Base-by-base conservation (phyloP, 2,113 vertebrate genomes). In the Naja naja region DNA sequence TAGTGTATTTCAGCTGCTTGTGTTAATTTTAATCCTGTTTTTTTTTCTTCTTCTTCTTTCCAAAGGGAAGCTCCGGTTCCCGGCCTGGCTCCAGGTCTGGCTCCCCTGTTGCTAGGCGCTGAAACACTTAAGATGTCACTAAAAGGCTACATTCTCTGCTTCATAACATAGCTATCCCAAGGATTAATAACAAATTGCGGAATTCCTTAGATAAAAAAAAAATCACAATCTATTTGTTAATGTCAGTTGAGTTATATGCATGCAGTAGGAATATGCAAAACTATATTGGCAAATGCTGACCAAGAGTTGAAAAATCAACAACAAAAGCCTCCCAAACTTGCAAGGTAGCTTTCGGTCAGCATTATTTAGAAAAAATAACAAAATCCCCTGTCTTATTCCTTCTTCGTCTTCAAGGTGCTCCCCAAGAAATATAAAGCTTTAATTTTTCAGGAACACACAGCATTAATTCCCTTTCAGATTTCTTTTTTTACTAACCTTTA, bases 51-150 rank as follows among this genome's bases (percentile, higher is more conserved):
- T 95, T 90, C 96, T 94, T 97, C 87, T 94, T 92, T 74, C 85
- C 64, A 2, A 97, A 99, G 99, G 99, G 98, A 95, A 97, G 99
- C 96, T 97, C 98, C 92, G 96, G 97, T 58, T 97, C 97, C 96
- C 96, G 97, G 94, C 97, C 97, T 95, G 97, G 97, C 93, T 97
- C 97, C 0, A 95, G 98, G 95, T 98, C 99, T n/a, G 98, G 99
- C 92, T 99, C 99, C 85, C 99, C 99, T 91, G 97, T 98, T 96
- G 97, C 98, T 53, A 98, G 99, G 97, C 99, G 99, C 97, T 99
- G 98, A 99, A 96, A 95, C 91, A 94, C 90, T n/a, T 39, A 10
- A 55, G 94, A 87, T 30, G 88, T 74, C 92, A 91, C 3, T 91
- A 89, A 85, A 43, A 94, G 93, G 91, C 58, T 94, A 96, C 0